Conservation (phyloP, 2,113 vertebrate species). For the Cercocebus atys region DNA sequence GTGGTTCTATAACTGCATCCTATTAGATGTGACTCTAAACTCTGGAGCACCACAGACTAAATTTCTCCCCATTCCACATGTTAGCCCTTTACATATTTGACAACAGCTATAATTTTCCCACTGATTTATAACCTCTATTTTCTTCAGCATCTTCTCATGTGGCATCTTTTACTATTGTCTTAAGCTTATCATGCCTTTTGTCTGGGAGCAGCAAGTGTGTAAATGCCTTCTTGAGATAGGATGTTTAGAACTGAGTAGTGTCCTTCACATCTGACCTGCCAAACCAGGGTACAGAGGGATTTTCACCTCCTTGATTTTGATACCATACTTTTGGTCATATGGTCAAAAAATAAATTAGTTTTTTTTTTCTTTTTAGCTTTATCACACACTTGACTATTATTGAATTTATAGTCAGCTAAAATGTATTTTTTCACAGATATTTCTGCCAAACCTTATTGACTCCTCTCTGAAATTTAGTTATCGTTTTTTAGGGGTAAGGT, state of each 20-base stretch:
- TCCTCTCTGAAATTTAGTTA: neutral
- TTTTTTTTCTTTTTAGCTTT: neutral
- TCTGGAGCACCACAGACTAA: neutral
- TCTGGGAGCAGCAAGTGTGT: neutral
- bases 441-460: neutral
- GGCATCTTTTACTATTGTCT: neutral
- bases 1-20: neutral
- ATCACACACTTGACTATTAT: neutral
- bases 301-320: slow-evolving; percentile 13
- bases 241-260: neutral
- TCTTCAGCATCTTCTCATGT: neutral
- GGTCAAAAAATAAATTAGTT: neutral
- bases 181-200: neutral
- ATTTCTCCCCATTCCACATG: neutral
- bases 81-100: neutral
- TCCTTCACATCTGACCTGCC: neutral
- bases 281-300: neutral
- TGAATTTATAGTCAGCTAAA: slow-evolving; percentile 28
- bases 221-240: neutral
- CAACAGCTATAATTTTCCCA: neutral
- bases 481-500: neutral
- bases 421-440: neutral
- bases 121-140: neutral
- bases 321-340: neutral
- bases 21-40: neutral